Evolutionary conservation across 2,113 vertebrate species (phyloP).

Genomic region (Centrocercus urophasianus): DNA sequence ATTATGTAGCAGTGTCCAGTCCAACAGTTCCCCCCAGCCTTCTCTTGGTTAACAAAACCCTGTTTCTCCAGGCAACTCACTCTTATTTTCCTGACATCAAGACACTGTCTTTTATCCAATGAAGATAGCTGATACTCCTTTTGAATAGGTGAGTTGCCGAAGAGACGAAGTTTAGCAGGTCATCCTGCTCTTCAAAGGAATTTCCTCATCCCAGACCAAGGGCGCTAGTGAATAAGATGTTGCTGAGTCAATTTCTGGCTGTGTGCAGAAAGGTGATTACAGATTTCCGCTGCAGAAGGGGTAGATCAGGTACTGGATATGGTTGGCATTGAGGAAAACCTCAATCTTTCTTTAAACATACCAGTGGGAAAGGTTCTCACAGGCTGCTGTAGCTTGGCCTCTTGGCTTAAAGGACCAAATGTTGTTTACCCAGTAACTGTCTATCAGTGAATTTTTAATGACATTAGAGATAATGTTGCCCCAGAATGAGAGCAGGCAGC

Average conservation of each 20-base stretch:
- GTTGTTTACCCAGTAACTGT: neutral
- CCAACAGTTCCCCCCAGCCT: neutral
- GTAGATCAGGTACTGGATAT: neutral
- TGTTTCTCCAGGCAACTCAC: neutral
- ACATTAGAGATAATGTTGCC: accelerated
- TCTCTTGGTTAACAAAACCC: neutral
- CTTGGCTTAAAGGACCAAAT: neutral
- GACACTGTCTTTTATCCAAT: neutral
- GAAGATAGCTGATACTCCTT: neutral
- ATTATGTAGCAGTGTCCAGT: neutral
- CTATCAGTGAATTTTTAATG: neutral
- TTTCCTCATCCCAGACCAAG: neutral
- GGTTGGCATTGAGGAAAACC: neutral
- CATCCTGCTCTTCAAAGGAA: neutral
- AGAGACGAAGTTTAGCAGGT: neutral
- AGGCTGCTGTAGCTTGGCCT: neutral
- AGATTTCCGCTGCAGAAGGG: neutral
- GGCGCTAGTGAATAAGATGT: neutral
- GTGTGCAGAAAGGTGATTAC: neutral
- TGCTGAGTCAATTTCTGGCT: neutral
- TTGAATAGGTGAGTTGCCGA: neutral
- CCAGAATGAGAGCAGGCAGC: neutral
- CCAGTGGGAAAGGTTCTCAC: neutral
- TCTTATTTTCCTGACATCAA: neutral
- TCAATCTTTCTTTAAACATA: neutral